Percentiles rank a stretch among this genome's conserved stretches.
phyloP scores from a whole-genome alignment of 2,888 invertebrate species.

The Hetaerina titia region DNA sequence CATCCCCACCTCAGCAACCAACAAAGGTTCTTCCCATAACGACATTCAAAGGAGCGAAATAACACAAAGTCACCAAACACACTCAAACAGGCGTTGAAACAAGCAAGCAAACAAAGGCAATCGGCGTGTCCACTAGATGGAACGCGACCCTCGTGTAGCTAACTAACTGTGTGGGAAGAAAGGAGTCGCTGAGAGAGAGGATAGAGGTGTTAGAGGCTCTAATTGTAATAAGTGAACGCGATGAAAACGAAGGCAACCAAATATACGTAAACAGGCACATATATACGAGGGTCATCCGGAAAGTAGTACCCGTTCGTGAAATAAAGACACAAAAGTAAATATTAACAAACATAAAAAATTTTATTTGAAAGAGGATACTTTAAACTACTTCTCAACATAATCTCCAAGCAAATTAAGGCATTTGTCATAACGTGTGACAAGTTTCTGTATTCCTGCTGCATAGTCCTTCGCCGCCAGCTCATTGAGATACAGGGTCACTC shows the following conservation, averaged over 20 bases:
- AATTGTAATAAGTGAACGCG: neutral
- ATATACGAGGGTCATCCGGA: too few relatives aligned
- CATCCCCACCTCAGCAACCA: neutral
- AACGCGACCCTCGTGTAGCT: conserved; percentile 3
- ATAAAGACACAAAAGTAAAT: too few relatives aligned
- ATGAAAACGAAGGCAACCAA: neutral
- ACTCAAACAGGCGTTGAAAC: neutral
- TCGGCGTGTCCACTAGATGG: conserved; percentile 41
- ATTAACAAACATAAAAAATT: too few relatives aligned
- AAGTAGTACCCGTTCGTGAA: too few relatives aligned
- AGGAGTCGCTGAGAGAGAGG: neutral
- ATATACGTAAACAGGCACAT: too few relatives aligned
- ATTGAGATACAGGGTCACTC: too few relatives aligned
- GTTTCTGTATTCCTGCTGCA: too few relatives aligned
- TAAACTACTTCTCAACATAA: too few relatives aligned
- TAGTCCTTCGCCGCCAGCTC: too few relatives aligned
- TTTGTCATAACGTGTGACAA: too few relatives aligned
- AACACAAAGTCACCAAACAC: conserved; percentile 48
- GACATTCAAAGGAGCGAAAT: conserved; percentile 50
- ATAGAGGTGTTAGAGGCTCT: neutral
- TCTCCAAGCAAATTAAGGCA: too few relatives aligned
- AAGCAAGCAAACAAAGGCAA: conserved; percentile 28
- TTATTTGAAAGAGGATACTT: too few relatives aligned
- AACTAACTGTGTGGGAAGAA: conserved; percentile 21
- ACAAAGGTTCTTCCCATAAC: conserved; percentile 12